A percentile compares a stretch with the other conserved stretches of the same genome.
These are phyloP conservation scores for Aphidius gifuensis DNA, from an alignment of 1,140 invertebrate species.

Conservation along the genomic window DNA sequence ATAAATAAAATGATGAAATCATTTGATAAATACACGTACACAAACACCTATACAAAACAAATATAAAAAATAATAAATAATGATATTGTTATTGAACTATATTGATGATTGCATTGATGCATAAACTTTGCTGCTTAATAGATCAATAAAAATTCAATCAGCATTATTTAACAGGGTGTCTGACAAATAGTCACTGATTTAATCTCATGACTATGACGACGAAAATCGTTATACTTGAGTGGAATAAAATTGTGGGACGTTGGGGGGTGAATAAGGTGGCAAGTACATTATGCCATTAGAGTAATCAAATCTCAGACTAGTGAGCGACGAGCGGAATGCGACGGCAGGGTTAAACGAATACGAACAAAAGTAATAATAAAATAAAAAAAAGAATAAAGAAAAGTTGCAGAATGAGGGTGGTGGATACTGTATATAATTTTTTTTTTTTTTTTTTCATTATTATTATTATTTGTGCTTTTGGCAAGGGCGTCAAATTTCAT, in stretches of 20 bases:
- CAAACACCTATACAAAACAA: not conserved
- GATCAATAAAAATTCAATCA: no score
- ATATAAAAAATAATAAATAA: no score
- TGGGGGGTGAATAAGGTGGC: no score
- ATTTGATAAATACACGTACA: not conserved
- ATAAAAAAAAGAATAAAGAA: conserved; percentile 7
- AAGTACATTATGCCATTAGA: conserved; percentile 46
- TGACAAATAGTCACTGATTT: no score
- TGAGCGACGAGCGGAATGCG: conserved; percentile 34
- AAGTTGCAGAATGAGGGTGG: conserved; percentile 9
- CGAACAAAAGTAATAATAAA: not conserved
- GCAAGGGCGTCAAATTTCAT: conserved; percentile 57
- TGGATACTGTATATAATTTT: conserved; percentile 8
- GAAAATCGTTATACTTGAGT: no score
- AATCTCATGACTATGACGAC: no score
- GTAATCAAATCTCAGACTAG: conserved; percentile 45
- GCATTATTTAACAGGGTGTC: no score
- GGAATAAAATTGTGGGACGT: no score
- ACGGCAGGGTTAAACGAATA: conserved; percentile 41
- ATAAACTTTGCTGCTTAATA: no score
- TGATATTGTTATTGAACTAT: no score
- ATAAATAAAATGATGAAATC: no score
- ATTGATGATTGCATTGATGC: no score
- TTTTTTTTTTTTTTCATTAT: not conserved
- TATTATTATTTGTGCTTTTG: not conserved